These are phyloP conservation scores for Litocranius walleri DNA, from an alignment of 2,113 vertebrate species.

Conservation along the genomic window DNA sequence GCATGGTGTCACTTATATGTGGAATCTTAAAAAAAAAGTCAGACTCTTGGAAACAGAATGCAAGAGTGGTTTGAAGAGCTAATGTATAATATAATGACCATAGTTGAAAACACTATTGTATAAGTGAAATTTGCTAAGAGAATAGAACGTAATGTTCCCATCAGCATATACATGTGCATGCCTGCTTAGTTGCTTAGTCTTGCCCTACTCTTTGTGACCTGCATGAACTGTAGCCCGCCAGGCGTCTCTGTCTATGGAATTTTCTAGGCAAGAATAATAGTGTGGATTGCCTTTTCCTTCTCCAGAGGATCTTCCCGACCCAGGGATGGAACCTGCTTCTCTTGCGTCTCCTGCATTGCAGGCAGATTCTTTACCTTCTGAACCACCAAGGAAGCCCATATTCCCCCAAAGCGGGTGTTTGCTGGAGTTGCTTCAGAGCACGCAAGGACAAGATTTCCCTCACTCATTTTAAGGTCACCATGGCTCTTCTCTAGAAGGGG, in stretches of 20 bases:
- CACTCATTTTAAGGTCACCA: accelerated
- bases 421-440: neutral
- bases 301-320: neutral
- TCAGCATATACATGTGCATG: neutral
- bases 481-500: neutral
- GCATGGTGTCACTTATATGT: neutral
- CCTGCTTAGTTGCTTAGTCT: neutral
- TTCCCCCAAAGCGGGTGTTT: neutral
- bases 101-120: neutral
- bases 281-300: neutral
- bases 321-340: neutral
- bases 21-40: neutral
- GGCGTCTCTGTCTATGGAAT: neutral
- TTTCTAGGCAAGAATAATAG: neutral
- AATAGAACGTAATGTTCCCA: neutral
- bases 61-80: neutral
- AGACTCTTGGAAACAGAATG: neutral
- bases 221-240: neutral
- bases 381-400: neutral
- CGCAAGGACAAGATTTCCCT: accelerated
- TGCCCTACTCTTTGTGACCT: neutral
- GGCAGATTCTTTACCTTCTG: neutral
- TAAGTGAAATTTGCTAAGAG: neutral
- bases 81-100: neutral
- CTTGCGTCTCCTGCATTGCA: neutral